Base-by-base conservation (phyloP, 2,113 vertebrate genomes). In the Tor tambroides region DNA sequence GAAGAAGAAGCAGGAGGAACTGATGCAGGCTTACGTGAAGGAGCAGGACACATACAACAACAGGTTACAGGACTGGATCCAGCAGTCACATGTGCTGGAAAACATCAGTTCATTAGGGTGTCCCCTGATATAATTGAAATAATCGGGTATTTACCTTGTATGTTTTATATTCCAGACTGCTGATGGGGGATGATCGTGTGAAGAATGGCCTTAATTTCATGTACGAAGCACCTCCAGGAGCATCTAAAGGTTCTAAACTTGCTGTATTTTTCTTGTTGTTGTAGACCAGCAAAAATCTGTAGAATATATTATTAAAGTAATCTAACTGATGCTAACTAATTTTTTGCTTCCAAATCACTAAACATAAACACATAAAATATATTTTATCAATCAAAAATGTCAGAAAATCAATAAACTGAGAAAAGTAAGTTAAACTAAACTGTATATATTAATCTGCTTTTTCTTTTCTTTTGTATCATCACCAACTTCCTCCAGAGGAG, bases 131-230 rank as follows among this genome's bases (percentile, higher is more conserved):
- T 43, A 23, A 19, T 15, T 21, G 38, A 56, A 19, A 12, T 51
- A 11, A 71, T 11, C 3, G 9, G 41, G 26, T 49, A 9, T 67
- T 35, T 72, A 75, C 17, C 77, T 41, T 61, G 56, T 17, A 4
- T 91, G 43, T 80, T 56, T 30, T 92, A 38, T 90, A 11, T 15
- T 80, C 30, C 63, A 99, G 98, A 88, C 90, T 99, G 91, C 95
- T 99, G 91, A 98, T 99, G 96, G 98, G 98, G 74, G 98, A 99
- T 95, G 98, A 99, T 86, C 96, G 96, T 89, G 98, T 99, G 86
- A 99, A 99, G 93, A 99, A 98, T 93, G 98, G 98, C 78, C 96
- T 99, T 82, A 99, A 99, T 92, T 99, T 99, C 89, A 99, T 99
- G 98, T 99, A 99, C 61, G 98, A 99, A 88, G 98, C 98, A 89